Evolutionary conservation across 2,888 invertebrate genomes (phyloP).

Genomic region (Ormyrus labotus): DNA sequence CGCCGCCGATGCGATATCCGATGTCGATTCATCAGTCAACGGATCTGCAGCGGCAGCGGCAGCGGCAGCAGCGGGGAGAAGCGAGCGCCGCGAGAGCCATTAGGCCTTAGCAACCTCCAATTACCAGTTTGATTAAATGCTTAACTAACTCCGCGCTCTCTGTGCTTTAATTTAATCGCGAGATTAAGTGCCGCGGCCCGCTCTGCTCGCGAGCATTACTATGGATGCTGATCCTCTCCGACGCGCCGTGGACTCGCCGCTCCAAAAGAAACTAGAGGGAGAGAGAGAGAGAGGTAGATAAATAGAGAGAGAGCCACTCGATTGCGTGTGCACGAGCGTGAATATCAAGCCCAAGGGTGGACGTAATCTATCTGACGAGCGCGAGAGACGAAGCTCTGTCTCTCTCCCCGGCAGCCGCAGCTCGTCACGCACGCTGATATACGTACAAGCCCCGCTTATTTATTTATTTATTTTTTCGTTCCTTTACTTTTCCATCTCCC

Average conservation of each 20-base stretch:
- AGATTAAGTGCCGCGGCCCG: constrained; percentile 69
- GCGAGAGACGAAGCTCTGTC: not conserved
- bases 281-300: constrained; percentile 14
- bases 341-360: constrained; percentile 37
- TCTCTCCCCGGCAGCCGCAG: not conserved
- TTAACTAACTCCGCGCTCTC: constrained; percentile 73
- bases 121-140: constrained; percentile 75
- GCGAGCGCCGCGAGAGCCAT: constrained; percentile 66
- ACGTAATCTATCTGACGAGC: constrained; percentile 47
- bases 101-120: constrained; percentile 73
- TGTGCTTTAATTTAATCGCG: constrained; percentile 74
- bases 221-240: no score
- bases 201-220: no score
- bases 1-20: constrained; percentile 55
- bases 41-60: constrained; percentile 24
- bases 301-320: not conserved
- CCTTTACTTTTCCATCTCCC: not conserved
- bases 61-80: not conserved
- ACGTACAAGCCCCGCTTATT: not conserved
- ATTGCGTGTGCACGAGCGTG: constrained; percentile 39
- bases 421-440: constrained; percentile 37
- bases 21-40: constrained; percentile 68
- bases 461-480: no score
- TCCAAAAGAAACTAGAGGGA: not conserved
- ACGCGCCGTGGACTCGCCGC: no score